Percentiles rank a stretch among this genome's conserved stretches.
Conservation (phyloP, 2,888 invertebrate genomes). For the Tetropium fuscum region DNA sequence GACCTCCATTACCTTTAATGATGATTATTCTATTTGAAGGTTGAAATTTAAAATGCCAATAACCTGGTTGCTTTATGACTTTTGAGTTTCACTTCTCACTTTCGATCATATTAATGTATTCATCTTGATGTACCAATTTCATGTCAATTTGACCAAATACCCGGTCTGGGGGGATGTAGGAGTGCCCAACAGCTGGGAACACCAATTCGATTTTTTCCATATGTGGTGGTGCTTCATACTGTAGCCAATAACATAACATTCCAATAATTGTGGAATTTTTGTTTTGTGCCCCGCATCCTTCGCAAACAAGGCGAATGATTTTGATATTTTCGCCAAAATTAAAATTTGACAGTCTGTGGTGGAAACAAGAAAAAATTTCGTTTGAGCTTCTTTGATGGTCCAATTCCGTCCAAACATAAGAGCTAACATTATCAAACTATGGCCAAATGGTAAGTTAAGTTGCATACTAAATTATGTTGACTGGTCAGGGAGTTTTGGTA, state of each 20-base stretch:
- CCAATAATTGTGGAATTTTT: conserved; percentile 28
- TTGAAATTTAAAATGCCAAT: conserved; percentile 27
- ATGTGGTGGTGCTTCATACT: conserved; percentile 1
- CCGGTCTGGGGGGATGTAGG: conserved; percentile 31
- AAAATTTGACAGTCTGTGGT: conserved; percentile 25
- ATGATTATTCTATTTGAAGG: conserved; percentile 19
- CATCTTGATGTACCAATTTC: conserved; percentile 23
- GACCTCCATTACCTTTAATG: background rate
- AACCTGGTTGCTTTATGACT: conserved; percentile 15
- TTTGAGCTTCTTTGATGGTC: conserved; percentile 24
- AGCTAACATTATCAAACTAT: conserved; percentile 23
- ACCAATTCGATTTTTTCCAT: conserved; percentile 28
- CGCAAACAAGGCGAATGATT: conserved; percentile 25
- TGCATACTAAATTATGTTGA: conserved; percentile 29
- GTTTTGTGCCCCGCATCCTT: conserved; percentile 27
- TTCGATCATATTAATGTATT: conserved; percentile 29
- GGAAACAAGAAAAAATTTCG: conserved; percentile 24
- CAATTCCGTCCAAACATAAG: conserved; percentile 25
- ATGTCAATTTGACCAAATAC: conserved; percentile 36
- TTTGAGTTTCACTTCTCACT: conserved; percentile 17
- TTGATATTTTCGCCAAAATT: conserved; percentile 9
- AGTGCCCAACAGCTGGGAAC: conserved; percentile 35
- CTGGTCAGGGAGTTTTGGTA: conserved; percentile 32
- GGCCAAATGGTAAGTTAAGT: conserved; percentile 33
- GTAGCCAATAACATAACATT: conserved; percentile 15